Base-by-base conservation (phyloP, 2,888 invertebrate species). In the Scrobipalpa costella region DNA sequence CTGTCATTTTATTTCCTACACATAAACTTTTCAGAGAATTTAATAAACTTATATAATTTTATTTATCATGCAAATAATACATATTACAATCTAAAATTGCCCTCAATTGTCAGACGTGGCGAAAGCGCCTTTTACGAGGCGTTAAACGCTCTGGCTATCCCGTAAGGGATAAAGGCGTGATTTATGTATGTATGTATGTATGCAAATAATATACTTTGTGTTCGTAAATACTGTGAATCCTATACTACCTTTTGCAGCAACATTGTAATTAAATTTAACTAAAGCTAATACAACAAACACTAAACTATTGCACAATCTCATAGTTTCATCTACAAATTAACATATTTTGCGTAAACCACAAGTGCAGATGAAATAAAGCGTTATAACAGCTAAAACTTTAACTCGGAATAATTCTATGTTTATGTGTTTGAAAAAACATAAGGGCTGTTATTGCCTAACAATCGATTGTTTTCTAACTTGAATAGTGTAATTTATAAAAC, bases 401-500 rank as follows among this genome's bases (percentile, higher is more conserved):
- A 34, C 17, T 38, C 17, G 57, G 5, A 34, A 55, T 34, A 55
- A 6, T 15, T 57, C 57, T 36, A 33, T 57, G 36, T 59, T 44
- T 44, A 19, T 13, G 44, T 6, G 15, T 57, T 19, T 1, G 15
- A 17, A 58, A 36, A 38, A 19, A 15, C 38, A 57, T 19, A 15
- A 59, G 19, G 38, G 44, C 5, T 40, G 27, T 44, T 57, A 17
- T 59, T 55, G n/a, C 8, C 33, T 15, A 55, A 55, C 34, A 33
- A 55, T 33, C 34, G 15, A 44, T n/a, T 59, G 59, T 59, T 44
- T 40, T 59, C 19, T 59, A 7, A 44, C 38, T 13, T 44, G 21
- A 59, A 44, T 59, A 15, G 59, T 6, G 44, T 61, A 50, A 61
- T 61, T 61, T 61, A 61, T 61, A 50, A 61, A 50, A 50, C 59